Percentiles rank a stretch among this genome's conserved stretches.
Evolutionary conservation across 2,888 invertebrate genomes (phyloP).

Genomic region (Hipparchia semele): DNA sequence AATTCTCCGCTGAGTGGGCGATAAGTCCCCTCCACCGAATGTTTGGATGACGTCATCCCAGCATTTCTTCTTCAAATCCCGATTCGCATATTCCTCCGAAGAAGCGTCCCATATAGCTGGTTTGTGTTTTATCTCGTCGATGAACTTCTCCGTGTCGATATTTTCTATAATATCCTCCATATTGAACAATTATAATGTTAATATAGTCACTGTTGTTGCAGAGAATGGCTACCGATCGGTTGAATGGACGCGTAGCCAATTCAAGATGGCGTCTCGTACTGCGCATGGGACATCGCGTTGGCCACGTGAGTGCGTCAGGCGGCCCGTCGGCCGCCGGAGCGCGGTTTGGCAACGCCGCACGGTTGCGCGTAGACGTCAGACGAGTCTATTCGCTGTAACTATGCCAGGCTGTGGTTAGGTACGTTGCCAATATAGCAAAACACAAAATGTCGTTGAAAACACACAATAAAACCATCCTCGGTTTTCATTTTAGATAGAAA

Average conservation of each 20-base stretch:
- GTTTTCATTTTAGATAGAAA: too few species aligned
- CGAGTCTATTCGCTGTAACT: background rate
- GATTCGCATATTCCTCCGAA: constrained; percentile 26
- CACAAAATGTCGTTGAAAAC: too few species aligned
- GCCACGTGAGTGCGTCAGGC: background rate
- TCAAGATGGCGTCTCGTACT: constrained; percentile 27
- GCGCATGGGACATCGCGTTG: constrained; percentile 12
- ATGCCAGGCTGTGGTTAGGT: background rate
- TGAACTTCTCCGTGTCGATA: constrained; percentile 33
- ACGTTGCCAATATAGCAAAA: constrained; percentile 8
- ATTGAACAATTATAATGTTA: background rate
- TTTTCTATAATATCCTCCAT: constrained; percentile 17
- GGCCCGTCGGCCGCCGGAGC: background rate
- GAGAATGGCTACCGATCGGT: constrained; percentile 20
- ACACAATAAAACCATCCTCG: too few species aligned
- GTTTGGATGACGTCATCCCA: constrained; percentile 36
- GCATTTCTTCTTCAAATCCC: constrained; percentile 30
- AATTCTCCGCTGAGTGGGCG: constrained; percentile 22
- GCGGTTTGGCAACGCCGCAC: constrained; percentile 34
- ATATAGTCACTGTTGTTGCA: background rate
- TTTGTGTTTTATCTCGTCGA: constrained; percentile 30
- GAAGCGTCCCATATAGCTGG: constrained; percentile 26
- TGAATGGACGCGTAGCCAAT: constrained; percentile 29
- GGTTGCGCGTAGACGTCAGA: background rate
- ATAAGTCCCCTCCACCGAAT: constrained; percentile 31